Conservation (phyloP, 2,797 vertebrate species). For the Sphenopsis melanotis region DNA sequence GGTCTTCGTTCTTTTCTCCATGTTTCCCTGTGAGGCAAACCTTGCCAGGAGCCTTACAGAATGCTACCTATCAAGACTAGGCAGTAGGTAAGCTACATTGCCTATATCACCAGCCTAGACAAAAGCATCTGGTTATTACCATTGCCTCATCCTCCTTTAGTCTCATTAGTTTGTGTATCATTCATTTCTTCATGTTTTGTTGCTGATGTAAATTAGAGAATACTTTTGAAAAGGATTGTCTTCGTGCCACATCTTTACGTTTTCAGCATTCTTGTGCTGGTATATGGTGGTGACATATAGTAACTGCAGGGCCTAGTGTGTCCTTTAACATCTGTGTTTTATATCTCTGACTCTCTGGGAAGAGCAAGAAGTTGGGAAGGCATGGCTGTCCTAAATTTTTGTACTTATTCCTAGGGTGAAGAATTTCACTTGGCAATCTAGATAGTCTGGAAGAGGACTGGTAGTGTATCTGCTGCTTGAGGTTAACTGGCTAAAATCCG, state of each 20-base stretch:
- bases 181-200: neutral
- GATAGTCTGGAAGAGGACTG: neutral
- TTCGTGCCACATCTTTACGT: neutral
- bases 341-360: neutral
- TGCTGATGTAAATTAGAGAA: neutral
- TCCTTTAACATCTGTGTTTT: neutral
- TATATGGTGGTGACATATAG: neutral
- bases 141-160: neutral
- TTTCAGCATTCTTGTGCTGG: neutral
- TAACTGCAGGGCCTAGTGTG: neutral
- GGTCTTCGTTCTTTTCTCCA: neutral
- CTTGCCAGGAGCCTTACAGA: conserved; percentile 10
- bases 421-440: neutral
- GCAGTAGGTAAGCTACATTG: neutral
- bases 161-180: neutral
- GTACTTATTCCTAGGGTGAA: neutral
- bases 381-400: neutral
- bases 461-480: neutral
- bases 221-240: neutral
- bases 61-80: conserved; percentile 8
- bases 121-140: neutral
- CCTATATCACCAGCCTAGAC: neutral
- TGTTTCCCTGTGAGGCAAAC: neutral
- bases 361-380: neutral
- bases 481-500: neutral